Evolutionary conservation across 2,888 invertebrate genomes (phyloP).

Genomic region (Hylaea fasciaria): DNA sequence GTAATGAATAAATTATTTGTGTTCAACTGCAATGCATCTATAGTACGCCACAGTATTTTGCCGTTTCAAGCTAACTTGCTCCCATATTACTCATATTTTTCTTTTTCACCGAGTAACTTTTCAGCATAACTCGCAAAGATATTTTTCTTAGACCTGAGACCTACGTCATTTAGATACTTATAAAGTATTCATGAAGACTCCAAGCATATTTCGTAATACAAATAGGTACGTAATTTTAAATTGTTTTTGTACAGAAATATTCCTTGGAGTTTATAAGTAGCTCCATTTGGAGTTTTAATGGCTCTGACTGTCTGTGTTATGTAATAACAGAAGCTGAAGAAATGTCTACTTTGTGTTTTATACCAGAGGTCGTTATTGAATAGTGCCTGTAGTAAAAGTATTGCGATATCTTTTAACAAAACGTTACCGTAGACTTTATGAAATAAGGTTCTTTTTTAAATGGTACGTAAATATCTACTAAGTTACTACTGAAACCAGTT

Average conservation of each 20-base stretch:
- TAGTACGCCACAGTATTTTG: too few species aligned
- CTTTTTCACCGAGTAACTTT: too few species aligned
- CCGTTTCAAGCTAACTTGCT: too few species aligned
- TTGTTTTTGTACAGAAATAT: constrained; percentile 51
- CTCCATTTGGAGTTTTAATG: constrained; percentile 38
- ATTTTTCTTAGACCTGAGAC: constrained; percentile 49
- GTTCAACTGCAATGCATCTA: too few species aligned
- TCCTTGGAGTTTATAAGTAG: constrained; percentile 48
- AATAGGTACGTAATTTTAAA: constrained; percentile 60
- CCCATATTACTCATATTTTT: too few species aligned
- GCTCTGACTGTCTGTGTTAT: constrained; percentile 24
- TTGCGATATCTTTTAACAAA: too few species aligned
- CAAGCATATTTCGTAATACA: constrained; percentile 57
- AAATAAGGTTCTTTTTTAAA: too few species aligned
- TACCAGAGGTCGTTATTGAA: constrained; percentile 13
- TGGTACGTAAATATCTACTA: too few species aligned
- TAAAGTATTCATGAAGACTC: constrained; percentile 62
- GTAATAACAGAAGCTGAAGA: constrained; percentile 15
- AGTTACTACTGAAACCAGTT: background rate
- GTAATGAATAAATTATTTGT: too few species aligned
- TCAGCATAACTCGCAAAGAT: constrained; percentile 46
- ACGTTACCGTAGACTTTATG: too few species aligned
- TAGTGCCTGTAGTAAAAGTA: background rate
- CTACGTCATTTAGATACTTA: constrained; percentile 51
- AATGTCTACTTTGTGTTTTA: constrained; percentile 16